Evolutionary conservation across 2,797 vertebrate genomes (phyloP).

Genomic region (Luscinia megarhynchos): DNA sequence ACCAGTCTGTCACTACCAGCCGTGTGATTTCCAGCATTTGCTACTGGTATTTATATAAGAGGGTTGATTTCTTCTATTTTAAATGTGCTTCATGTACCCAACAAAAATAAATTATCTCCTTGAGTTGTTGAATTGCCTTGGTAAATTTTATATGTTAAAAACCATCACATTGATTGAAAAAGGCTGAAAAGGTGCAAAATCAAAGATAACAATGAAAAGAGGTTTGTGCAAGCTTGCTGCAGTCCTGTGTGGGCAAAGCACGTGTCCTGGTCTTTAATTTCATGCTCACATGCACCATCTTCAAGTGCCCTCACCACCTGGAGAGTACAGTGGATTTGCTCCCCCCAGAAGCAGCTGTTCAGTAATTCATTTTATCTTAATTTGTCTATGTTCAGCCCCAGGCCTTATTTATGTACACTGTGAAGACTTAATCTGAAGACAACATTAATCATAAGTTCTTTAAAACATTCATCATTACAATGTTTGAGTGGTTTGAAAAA

Average conservation of each 20-base stretch:
- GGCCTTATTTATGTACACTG: constrained; percentile 22
- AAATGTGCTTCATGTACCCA: not conserved
- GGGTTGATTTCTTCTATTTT: not conserved
- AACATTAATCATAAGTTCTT: constrained; percentile 49
- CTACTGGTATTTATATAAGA: not conserved
- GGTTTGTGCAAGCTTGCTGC: not conserved
- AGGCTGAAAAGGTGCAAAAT: not conserved
- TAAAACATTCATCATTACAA: constrained; percentile 25
- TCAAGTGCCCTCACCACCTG: not conserved
- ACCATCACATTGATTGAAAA: not conserved
- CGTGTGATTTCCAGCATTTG: not conserved
- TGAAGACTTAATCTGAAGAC: constrained; percentile 32
- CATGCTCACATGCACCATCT: not conserved
- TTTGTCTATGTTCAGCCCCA: not conserved
- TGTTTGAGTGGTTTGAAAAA: not conserved
- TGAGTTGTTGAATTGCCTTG: not conserved
- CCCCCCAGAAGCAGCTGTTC: not conserved
- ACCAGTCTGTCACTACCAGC: not conserved
- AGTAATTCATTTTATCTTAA: constrained; percentile 25
- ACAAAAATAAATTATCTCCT: not conserved
- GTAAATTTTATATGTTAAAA: not conserved
- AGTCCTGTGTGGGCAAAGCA: not conserved
- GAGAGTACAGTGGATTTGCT: not conserved
- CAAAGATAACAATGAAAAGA: not conserved
- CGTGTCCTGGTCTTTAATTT: not conserved